Evolutionary conservation across 2,113 vertebrate species (phyloP), one percentile per base, ranked within the genome.

Genomic region (Amphilophus citrinellus): DNA sequence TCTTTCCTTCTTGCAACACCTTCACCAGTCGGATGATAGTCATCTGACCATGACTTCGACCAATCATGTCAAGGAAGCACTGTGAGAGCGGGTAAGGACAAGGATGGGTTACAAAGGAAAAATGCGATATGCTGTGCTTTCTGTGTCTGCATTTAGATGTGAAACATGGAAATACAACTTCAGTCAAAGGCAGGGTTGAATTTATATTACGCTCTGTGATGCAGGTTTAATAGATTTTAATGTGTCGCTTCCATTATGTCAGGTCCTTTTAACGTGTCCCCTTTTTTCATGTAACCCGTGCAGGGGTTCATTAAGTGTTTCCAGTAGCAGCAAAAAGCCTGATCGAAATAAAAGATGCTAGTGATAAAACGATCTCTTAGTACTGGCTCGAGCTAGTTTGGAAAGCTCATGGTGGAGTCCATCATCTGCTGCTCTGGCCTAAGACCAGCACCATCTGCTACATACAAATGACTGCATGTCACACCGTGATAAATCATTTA

Each of bases 1-100:
- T 96, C 37, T 93, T 96, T 6, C 97, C 97, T 0, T 98, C 97
- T 58, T 97, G 95, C 87, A 99, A 77, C 62, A 96, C 92, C 0
- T 95, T 93, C 83, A 99, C 97, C 80, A 99, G 92, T 82, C 97
- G 95, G 0, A 98, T 97, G 17, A 99, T 96, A 0, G 97, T 99
- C 98, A 99, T 99, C 96, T 98, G 98, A 32, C 98, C 98, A 0
- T 99, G 98, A 7, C 96, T 97, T 39, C 92, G 95, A 57, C 97
- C 98, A 7, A 99, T 98, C 96, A 99, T 97, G 56, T 96, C 95
- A 57, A 97, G 66, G 95, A 98, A 99, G 61, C 97, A 94, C 98
- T 99, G 94, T 89, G 18, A 59, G 94, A 89, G 18, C 56, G 65
- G 44, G 17, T 2, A 32, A 87, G 9, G 30, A 84, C 7, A 61